Conservation (phyloP, 2,113 vertebrate genomes). For the Heterocephalus glaber region DNA sequence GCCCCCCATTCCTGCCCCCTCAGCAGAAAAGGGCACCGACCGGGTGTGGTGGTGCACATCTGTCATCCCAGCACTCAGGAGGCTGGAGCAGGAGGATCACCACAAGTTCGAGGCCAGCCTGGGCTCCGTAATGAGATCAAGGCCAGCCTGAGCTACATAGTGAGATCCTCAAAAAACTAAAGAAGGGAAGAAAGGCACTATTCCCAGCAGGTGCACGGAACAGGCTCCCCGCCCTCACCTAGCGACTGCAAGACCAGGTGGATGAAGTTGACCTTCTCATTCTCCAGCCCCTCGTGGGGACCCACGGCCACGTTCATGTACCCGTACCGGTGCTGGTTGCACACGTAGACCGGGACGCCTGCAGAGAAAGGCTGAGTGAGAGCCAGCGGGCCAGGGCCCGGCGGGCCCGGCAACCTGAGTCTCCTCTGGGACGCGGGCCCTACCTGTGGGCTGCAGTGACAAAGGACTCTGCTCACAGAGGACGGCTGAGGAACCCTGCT, state of each 20-base stretch:
- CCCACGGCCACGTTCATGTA: slow-evolving; percentile 93
- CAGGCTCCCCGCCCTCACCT: slow-evolving; percentile 83
- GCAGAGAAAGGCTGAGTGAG: not conserved
- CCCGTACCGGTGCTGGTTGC: slow-evolving; percentile 93
- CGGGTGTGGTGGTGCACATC: not conserved
- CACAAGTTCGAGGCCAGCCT: not conserved
- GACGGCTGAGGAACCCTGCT: not conserved
- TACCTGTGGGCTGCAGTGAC: not conserved
- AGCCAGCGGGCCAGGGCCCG: fast-evolving
- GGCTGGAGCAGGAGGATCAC: not conserved
- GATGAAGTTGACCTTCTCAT: slow-evolving; percentile 93
- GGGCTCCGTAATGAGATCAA: not conserved
- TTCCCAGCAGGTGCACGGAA: fast-evolving
- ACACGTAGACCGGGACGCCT: slow-evolving; percentile 92
- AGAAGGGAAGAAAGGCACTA: not conserved
- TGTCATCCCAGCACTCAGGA: not conserved
- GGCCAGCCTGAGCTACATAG: not conserved
- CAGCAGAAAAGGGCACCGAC: not conserved
- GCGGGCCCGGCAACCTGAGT: not conserved
- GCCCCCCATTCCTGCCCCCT: not conserved
- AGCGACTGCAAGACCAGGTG: slow-evolving; percentile 93
- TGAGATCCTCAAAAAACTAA: not conserved
- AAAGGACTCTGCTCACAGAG: not conserved
- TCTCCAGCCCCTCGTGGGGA: slow-evolving; percentile 91
- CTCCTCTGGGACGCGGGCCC: not conserved